Base-by-base conservation (phyloP, 2,888 invertebrate genomes). In the Dryobotodes eremita region DNA sequence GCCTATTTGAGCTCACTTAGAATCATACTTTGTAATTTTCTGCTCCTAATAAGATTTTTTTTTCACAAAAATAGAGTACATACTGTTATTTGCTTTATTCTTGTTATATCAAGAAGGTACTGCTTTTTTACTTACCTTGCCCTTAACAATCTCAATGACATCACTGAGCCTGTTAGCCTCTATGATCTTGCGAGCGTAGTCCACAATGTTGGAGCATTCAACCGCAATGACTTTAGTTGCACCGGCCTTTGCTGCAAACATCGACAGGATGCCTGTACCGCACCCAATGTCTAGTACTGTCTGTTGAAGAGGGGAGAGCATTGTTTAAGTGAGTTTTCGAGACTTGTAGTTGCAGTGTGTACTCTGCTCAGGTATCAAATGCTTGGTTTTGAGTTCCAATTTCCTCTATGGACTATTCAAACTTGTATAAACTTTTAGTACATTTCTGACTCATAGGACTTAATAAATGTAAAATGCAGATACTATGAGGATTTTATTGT, bases 221-320 rank as follows among this genome's bases (percentile, higher is more conserved):
- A 99, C 98, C 73, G 99, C 99, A 91, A 99, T 98, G 0, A 99
- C 99, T 95, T 98, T 98, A 8, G 98, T 97, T 0, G 99, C 99
- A 17, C 99, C 99, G 7, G 99, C 99, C 96, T 99, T 99, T 0
- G 99, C 99, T 50, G 99, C 99, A 97, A 99, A 99, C 99, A 99
- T 99, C 55, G 99, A 99, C 72, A 99, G 97, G 92, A 99, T 99
- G 64, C 99, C 99, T 0, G 99, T 99, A 17, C 99, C 99, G 93
- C 99, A 99, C 17, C 99, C 99, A 88, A 99, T 99, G 95, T 99
- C 99, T 89, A 99, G 97, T 20, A 99, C 99, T 42, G 92, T 97
- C 97, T 97, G 94, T 64, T 93, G 80, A 69, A 31, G 66, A 76
- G 76, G 79, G 23, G 1, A 64, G 59, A 36, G 59, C 17, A 36